Evolutionary conservation across 2,797 vertebrate genomes (phyloP), one percentile per base, ranked within the genome.

Genomic region (Tachyglossus aculeatus): DNA sequence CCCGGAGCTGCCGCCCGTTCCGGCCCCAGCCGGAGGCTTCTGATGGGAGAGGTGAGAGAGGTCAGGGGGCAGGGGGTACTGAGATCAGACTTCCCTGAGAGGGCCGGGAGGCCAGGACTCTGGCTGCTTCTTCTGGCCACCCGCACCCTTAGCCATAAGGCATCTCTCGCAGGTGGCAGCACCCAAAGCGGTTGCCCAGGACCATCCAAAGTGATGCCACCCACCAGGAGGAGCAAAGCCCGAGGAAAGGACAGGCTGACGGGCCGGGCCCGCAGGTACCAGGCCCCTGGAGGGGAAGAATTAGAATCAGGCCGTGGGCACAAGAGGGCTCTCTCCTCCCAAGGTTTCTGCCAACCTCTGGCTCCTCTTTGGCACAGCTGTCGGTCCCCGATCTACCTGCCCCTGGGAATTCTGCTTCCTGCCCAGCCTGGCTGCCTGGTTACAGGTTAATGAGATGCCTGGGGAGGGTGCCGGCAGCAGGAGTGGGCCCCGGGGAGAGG

Each of bases 181-280:
- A 92, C 89, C 55, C 77, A 82, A 31, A 88, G 90, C 69, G 92
- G 79, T 64, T 88, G 72, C 5, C 56, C 71, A 65, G 83, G 91
- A 87, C 93, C 95, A 50, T 87, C 81, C 1, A 93, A 92, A 61
- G 87, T 85, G 45, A 88, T 95, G 4, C 87, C 86, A 2, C 92
- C 93, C 59, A 90, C 90, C 78, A 90, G 95, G 92, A 98, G 96
- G 92, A 98, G 96, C 72, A 96, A 95, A 87, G 96, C 96, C 56
- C 95, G 91, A 90, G 98, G 98, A 67, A 98, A 93, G 86, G 97
- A 99, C 78, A 95, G 97, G 51, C 90, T 99, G 90, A 99, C 98
- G 0, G 97, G 97, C 73, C 95, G 98, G 89, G 98, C 97, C 75
- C 94, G 95, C 80, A 98, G 96, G 97, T 98, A 85, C 85, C 75